Conservation (phyloP, 2,797 vertebrate species). For the Squalus acanthias region DNA sequence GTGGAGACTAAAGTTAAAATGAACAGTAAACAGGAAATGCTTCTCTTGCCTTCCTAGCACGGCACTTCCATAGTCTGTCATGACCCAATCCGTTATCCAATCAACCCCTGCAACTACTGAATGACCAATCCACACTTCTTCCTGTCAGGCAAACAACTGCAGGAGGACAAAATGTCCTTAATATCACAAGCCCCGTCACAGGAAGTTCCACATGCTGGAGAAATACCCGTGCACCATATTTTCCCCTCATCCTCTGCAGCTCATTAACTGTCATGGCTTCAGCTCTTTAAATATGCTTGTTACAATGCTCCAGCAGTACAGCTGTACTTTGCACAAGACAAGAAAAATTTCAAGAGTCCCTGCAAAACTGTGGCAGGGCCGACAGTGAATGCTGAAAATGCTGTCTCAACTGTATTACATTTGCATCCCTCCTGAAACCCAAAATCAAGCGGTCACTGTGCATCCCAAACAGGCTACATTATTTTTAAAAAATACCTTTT, state of each 20-base stretch:
- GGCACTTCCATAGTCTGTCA: not conserved
- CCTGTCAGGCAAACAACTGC: not conserved
- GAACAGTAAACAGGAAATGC: slow-evolving; percentile 29
- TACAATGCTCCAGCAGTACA: not conserved
- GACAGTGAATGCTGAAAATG: not conserved
- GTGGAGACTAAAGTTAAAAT: not conserved
- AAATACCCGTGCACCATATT: not conserved
- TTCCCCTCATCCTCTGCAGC: not conserved
- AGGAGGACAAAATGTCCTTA: not conserved
- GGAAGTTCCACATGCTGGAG: not conserved
- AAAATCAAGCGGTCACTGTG: not conserved
- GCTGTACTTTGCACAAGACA: too few species aligned
- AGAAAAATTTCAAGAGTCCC: not conserved
- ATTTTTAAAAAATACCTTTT: not conserved
- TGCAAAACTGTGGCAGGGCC: not conserved
- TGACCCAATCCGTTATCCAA: not conserved
- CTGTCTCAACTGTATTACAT: not conserved
- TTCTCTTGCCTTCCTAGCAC: not conserved
- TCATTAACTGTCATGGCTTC: not conserved
- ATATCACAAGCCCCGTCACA: not conserved
- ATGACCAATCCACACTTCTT: slow-evolving; percentile 1
- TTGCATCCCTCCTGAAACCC: not conserved
- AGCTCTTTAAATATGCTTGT: not conserved
- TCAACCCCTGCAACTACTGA: not conserved
- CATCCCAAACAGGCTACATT: not conserved